A percentile compares a stretch with the other conserved stretches of the same genome.
phyloP scores from a whole-genome alignment of 1,140 invertebrate genomes.

The Philotrypesis tridentata region DNA sequence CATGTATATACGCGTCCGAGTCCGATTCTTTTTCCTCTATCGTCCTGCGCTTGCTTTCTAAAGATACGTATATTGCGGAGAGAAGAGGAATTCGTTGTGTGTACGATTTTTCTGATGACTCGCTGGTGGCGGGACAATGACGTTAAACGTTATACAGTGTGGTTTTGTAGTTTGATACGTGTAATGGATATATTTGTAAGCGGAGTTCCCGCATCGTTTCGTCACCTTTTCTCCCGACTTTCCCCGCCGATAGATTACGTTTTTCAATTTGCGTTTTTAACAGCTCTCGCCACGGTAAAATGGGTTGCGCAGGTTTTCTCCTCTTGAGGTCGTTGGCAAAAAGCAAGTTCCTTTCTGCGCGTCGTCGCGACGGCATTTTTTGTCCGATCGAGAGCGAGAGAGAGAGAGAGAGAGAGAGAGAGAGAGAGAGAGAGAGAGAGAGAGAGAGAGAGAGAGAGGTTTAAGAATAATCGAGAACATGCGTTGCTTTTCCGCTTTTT shows the following conservation, averaged over 20 bases:
- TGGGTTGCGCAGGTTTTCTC: background rate
- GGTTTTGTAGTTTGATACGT: background rate
- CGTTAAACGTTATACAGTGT: background rate
- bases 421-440: too few relatives aligned
- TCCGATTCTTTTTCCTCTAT: background rate
- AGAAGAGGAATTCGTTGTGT: too few relatives aligned
- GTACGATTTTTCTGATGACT: too few relatives aligned
- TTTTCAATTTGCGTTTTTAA: background rate
- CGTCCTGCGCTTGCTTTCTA: background rate
- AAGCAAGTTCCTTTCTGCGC: background rate
- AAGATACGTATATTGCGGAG: too few relatives aligned
- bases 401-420: too few relatives aligned
- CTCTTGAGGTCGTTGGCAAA: background rate
- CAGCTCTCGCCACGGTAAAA: background rate
- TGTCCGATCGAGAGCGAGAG: too few relatives aligned
- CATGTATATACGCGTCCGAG: too few relatives aligned
- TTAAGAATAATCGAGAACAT: too few relatives aligned
- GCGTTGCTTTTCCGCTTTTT: background rate
- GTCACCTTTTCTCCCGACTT: background rate
- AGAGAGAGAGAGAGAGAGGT: too few relatives aligned
- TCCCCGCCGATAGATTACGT: conserved; percentile 1
- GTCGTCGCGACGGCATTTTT: background rate
- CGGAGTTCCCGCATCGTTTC: background rate
- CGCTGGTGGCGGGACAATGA: too few relatives aligned
- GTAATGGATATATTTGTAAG: background rate